These are phyloP conservation scores for Indicator maculatus DNA, from an alignment of 2,113 vertebrate genomes.

Conservation along the genomic window DNA sequence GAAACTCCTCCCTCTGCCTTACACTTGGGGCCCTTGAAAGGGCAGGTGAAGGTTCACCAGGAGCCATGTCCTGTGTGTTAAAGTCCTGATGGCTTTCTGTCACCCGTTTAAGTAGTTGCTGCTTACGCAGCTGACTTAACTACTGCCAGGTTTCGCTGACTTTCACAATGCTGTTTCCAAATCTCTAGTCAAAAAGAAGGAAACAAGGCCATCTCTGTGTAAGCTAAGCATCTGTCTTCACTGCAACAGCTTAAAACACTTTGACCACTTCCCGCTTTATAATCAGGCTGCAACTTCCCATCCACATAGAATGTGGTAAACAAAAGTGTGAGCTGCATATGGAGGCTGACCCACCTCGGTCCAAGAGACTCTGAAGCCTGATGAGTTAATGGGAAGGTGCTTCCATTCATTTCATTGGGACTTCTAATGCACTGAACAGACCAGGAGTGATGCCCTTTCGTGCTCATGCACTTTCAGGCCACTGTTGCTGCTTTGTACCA, in stretches of 20 bases:
- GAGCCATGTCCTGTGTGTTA: background rate
- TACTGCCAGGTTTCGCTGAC: background rate
- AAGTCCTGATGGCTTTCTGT: background rate
- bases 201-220: background rate
- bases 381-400: background rate
- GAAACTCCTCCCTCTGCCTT: background rate
- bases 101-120: background rate
- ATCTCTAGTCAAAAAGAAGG: background rate
- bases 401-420: background rate
- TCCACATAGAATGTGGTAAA: background rate
- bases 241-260: background rate
- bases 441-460: fast-evolving
- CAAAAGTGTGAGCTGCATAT: background rate
- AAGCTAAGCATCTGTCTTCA: background rate
- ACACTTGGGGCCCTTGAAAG: background rate
- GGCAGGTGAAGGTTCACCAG: background rate
- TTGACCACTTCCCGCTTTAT: background rate
- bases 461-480: background rate
- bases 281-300: background rate
- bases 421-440: background rate
- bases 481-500: background rate
- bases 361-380: background rate
- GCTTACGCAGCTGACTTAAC: background rate
- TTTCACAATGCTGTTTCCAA: background rate
- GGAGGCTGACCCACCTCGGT: background rate